These are phyloP conservation scores for Ormyrus rosae DNA, from an alignment of 2,888 invertebrate genomes.

Conservation along the genomic window DNA sequence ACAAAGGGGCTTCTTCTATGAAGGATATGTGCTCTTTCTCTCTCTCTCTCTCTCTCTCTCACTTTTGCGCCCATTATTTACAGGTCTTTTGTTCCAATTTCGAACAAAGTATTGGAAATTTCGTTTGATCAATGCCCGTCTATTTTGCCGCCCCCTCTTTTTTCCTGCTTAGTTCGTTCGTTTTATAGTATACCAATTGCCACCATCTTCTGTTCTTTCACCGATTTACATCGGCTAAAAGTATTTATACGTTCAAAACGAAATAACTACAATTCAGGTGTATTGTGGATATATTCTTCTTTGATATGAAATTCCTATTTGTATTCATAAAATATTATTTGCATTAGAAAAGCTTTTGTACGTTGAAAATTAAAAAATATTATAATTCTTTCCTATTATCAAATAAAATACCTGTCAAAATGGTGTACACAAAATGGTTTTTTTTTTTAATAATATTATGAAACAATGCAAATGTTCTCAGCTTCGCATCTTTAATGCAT, in stretches of 20 bases:
- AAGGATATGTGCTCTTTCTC: conserved; percentile 30
- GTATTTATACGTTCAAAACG: too few species aligned
- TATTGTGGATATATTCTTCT: too few species aligned
- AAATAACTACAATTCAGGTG: too few species aligned
- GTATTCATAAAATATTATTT: too few species aligned
- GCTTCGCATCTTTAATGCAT: neutral
- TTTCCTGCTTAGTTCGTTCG: neutral
- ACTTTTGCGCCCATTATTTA: conserved; percentile 62
- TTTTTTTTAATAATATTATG: neutral
- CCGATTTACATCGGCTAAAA: too few species aligned
- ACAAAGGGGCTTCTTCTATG: conserved; percentile 34
- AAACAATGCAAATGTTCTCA: neutral
- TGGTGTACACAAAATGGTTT: neutral
- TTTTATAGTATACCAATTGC: neutral
- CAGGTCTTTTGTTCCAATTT: conserved; percentile 68
- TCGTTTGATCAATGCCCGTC: conserved; percentile 56
- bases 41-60: conserved; percentile 38
- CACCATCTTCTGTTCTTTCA: neutral
- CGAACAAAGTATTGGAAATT: conserved; percentile 64
- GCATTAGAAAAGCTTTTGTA: too few species aligned
- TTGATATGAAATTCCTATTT: too few species aligned
- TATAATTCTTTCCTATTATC: too few species aligned
- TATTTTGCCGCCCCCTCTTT: neutral
- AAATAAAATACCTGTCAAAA: too few species aligned
- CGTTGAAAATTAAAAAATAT: too few species aligned